A percentile compares a stretch with the other conserved stretches of the same genome.
These are phyloP conservation scores for Sebastes matsubarae DNA, from an alignment of 2,797 vertebrate species.

Conservation along the genomic window DNA sequence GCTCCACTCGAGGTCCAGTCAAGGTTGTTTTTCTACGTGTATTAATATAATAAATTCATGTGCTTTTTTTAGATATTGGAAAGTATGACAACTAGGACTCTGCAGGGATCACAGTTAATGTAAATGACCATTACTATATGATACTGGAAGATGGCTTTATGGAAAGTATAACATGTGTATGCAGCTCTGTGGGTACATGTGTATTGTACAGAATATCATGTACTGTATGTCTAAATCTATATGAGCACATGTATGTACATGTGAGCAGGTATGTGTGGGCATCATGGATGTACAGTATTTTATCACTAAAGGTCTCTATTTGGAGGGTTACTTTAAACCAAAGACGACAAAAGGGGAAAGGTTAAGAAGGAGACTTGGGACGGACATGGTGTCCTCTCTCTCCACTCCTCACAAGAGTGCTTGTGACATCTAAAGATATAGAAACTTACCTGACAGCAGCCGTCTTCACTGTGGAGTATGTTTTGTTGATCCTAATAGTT, in stretches of 20 bases:
- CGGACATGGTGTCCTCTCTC: too few relatives aligned
- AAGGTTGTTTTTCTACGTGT: neutral
- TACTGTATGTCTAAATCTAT: neutral
- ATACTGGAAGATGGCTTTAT: neutral
- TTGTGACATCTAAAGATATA: too few relatives aligned
- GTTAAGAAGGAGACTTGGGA: too few relatives aligned
- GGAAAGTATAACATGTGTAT: neutral
- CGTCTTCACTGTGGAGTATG: neutral
- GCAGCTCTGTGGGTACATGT: neutral
- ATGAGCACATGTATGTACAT: too few relatives aligned
- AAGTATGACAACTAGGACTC: neutral
- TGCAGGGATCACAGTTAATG: neutral
- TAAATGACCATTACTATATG: neutral
- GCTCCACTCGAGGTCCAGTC: neutral
- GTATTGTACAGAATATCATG: neutral
- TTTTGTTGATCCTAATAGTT: too few relatives aligned
- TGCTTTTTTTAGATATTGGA: neutral
- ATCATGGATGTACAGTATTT: neutral
- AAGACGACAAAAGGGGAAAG: too few relatives aligned
- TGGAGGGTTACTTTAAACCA: neutral
- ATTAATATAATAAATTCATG: neutral
- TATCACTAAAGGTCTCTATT: neutral
- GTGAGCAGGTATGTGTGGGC: neutral
- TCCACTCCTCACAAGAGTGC: too few relatives aligned
- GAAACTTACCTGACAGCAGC: neutral